Evolutionary conservation across 2,888 invertebrate species (phyloP).

Genomic region (Biston betularia): DNA sequence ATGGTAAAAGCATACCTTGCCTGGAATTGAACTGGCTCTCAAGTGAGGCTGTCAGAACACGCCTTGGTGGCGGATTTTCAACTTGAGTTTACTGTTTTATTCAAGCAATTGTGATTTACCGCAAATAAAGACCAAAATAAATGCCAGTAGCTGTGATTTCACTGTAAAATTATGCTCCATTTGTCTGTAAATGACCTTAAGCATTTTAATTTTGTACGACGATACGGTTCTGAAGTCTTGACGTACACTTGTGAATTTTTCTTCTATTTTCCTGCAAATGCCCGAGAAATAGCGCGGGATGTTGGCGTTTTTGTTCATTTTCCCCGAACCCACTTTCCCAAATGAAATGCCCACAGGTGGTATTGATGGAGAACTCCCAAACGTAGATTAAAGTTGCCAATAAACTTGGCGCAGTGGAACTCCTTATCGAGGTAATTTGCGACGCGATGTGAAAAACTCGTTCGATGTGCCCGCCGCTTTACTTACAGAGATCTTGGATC

Average conservation of each 20-base stretch:
- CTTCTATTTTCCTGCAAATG: background rate
- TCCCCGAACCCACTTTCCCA: constrained; percentile 3
- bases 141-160: too few relatives aligned
- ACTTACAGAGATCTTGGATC: background rate
- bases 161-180: too few relatives aligned
- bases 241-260: background rate
- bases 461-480: constrained; percentile 10
- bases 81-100: too few relatives aligned
- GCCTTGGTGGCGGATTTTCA: too few relatives aligned
- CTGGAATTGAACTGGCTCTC: too few relatives aligned
- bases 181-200: too few relatives aligned
- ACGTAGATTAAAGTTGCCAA: constrained; percentile 43
- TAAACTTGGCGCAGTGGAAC: constrained; percentile 31
- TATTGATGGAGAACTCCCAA: constrained; percentile 40
- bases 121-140: too few relatives aligned
- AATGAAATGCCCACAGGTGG: constrained; percentile 30
- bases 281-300: background rate
- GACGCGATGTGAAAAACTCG: constrained; percentile 44
- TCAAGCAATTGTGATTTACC: too few relatives aligned
- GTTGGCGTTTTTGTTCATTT: background rate
- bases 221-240: too few relatives aligned
- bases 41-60: too few relatives aligned
- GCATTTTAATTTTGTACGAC: too few relatives aligned
- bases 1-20: too few relatives aligned
- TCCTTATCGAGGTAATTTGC: constrained; percentile 46